These are phyloP conservation scores for Folsomia manolachei DNA, from an alignment of 2,888 invertebrate genomes.

Conservation along the genomic window DNA sequence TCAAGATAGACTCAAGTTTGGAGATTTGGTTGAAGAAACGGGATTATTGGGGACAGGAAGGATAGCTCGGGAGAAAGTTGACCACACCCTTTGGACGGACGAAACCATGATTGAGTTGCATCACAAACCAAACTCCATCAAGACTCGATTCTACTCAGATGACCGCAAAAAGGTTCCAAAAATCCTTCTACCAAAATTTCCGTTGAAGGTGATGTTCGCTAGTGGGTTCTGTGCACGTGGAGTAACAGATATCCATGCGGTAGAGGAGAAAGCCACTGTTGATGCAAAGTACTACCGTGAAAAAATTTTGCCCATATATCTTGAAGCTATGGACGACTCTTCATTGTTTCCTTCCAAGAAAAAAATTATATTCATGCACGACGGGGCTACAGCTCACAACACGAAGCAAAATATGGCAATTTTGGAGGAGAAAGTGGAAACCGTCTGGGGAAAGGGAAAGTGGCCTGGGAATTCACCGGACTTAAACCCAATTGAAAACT, in stretches of 20 bases:
- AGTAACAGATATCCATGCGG: not conserved
- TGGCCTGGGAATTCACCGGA: conserved; percentile 25
- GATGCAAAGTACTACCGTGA: not conserved
- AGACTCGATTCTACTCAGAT: not conserved
- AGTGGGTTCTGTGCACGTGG: not conserved
- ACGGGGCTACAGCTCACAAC: not conserved
- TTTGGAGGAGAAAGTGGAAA: not conserved
- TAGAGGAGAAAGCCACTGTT: not conserved
- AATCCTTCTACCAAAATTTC: not conserved
- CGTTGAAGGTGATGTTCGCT: not conserved
- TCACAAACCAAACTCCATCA: not conserved
- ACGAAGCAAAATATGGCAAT: not conserved
- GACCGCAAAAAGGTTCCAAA: not conserved
- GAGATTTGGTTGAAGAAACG: not conserved
- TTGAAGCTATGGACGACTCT: not conserved
- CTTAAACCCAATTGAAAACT: conserved; percentile 30
- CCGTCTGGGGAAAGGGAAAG: not conserved
- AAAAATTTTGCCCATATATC: not conserved
- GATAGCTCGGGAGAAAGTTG: not conserved
- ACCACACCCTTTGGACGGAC: not conserved
- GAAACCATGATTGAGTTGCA: not conserved
- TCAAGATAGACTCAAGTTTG: not conserved
- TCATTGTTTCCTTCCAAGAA: not conserved
- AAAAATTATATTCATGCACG: not conserved
- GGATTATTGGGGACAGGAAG: not conserved